These are phyloP conservation scores for Axis porcinus DNA, from an alignment of 2,113 vertebrate genomes.

Conservation along the genomic window DNA sequence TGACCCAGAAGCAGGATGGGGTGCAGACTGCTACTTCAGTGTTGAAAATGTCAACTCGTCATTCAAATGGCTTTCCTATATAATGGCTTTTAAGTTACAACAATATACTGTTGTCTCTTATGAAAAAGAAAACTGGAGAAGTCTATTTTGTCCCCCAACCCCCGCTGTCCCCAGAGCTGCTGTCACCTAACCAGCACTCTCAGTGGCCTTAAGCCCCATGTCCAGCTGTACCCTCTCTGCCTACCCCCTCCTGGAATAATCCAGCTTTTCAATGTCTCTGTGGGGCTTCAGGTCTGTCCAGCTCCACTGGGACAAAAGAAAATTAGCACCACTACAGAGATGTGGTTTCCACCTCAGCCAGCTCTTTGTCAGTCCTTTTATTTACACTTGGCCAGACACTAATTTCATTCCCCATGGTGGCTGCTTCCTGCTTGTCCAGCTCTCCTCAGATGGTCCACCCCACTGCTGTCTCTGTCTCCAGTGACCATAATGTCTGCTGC, in stretches of 20 bases:
- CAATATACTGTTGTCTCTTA: not conserved
- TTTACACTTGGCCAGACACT: not conserved
- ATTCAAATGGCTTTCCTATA: not conserved
- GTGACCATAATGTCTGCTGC: not conserved
- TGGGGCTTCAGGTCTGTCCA: not conserved
- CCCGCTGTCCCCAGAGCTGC: not conserved
- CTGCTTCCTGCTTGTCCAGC: not conserved
- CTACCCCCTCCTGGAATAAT: not conserved
- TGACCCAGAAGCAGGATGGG: not conserved
- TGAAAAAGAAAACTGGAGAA: slow-evolving; percentile 13
- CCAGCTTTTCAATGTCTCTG: not conserved
- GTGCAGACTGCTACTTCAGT: not conserved
- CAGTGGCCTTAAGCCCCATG: not conserved
- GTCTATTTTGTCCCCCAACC: not conserved
- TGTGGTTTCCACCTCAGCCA: not conserved
- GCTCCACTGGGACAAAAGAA: slow-evolving; percentile 10
- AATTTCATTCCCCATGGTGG: not conserved
- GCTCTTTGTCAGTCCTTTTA: not conserved
- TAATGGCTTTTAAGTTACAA: not conserved
- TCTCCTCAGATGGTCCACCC: not conserved
- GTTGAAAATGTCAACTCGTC: not conserved
- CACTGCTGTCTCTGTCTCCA: not conserved
- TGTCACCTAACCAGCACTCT: not conserved
- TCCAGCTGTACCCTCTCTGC: not conserved
- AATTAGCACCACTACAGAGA: not conserved